Evolutionary conservation across 92 coral and sea anemone species (phyloP), one percentile per base, ranked within the genome.

Genomic region (Epizoanthus ramosus): DNA sequence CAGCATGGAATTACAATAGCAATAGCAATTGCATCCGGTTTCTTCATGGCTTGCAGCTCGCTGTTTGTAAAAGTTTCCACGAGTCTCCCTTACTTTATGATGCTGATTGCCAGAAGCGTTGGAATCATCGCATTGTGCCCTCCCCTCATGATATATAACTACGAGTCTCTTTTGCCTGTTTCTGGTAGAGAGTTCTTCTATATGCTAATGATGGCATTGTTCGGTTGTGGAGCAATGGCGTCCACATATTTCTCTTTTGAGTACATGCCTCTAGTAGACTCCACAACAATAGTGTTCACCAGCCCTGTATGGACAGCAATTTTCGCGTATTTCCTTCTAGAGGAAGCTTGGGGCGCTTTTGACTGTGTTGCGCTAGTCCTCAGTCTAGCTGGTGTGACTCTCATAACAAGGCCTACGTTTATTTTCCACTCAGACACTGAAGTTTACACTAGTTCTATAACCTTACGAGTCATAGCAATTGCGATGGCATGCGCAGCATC

Each of bases 1-100:
- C 12, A 18, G 8, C 16, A 15, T n/a, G 75, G 56, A 6, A 71
- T 43, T 71, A 15, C 75, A 71, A 71, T 43, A 18, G 33, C 75
- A 71, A 14, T 71, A 71, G 75, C 75, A 71, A 71, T 28, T 17
- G 75, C 75, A 43, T 52, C 75, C 12, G 75, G 58, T n/a, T 71
- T 71, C 25, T 71, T 71, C 58, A 71, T 71, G 75, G 75, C 75
- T 7, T 41, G 54, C 33, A 18, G 57, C 15, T 71, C 75, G 75
- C 75, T 71, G 13, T 41, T 71, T 3, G 75, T 71, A 18, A 71
- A 71, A 16, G 57, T 69, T 21, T 47, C 53, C 23, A 18, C 74
- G 45, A 69, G 25, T 69, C 57, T 69, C 8, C 74, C 57, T 12
- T 69, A 69, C 56, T 69, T 35, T 24, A 52, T 35, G 74, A 35